Evolutionary conservation across 2,888 invertebrate genomes (phyloP).

Genomic region (Philereme vetulata): DNA sequence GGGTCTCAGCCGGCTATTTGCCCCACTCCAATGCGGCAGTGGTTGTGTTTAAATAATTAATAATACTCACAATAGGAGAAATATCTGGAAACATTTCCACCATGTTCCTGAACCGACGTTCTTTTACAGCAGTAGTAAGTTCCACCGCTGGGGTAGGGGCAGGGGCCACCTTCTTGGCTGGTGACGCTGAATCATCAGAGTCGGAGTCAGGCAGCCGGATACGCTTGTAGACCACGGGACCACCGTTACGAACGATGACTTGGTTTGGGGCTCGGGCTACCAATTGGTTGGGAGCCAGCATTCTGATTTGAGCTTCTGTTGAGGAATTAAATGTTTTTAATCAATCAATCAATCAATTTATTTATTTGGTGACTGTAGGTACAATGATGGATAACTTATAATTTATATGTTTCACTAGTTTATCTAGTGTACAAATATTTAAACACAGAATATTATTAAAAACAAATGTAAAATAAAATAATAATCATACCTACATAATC

Average conservation of each 20-base stretch:
- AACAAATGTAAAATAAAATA: too few relatives aligned
- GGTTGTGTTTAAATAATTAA: too few relatives aligned
- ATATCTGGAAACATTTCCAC: conserved; percentile 85
- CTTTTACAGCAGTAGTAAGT: conserved; percentile 78
- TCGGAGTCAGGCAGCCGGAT: conserved; percentile 80
- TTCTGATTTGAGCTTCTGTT: conserved; percentile 56
- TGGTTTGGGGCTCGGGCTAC: conserved; percentile 57
- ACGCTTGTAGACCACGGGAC: conserved; percentile 67
- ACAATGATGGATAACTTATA: too few relatives aligned
- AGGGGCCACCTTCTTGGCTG: conserved; percentile 56
- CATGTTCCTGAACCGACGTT: conserved; percentile 85
- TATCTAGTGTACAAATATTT: too few relatives aligned
- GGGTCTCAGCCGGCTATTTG: too few relatives aligned
- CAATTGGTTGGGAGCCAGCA: conserved; percentile 62
- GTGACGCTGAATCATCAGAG: conserved; percentile 74
- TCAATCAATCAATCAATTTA: conserved; percentile 1
- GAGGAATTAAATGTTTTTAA: conserved; percentile 20
- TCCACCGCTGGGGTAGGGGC: conserved; percentile 41
- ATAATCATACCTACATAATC: too few relatives aligned
- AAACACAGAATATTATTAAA: too few relatives aligned
- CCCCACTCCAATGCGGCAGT: too few relatives aligned
- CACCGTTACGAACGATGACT: conserved; percentile 50
- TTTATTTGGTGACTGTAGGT: neutral
- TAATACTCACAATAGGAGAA: conserved; percentile 80
- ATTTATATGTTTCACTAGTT: too few relatives aligned